Evolutionary conservation across 2,113 vertebrate species (phyloP), one percentile per base, ranked within the genome.

Genomic region (Brachyhypopomus occidentalis): DNA sequence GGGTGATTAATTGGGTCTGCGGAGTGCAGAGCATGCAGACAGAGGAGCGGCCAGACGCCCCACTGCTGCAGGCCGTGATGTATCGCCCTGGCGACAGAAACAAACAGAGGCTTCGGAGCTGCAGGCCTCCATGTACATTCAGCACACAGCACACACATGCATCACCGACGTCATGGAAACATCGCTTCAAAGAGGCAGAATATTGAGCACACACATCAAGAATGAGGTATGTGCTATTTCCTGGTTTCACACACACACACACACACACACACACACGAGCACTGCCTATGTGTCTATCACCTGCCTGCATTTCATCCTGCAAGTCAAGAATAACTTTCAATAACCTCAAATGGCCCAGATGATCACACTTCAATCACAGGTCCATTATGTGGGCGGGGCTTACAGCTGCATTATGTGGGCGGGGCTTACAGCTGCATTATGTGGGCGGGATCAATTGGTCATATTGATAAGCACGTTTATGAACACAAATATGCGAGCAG

Each of bases 351-450:
- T 90, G 79, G 86, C 81, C 83, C 83, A 83, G 85, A 90, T 90
- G 87, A n/a, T n/a, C 64, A 87, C 84, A 90, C 92, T 92, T 91
- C 90, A 92, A 93, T 92, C 91, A 93, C 91, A 91, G 89, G 88
- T 85, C 86, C 90, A 93, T 93, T 89, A 93, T 52, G 45, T 8
- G 45, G 45, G 12, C 2, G 9, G 45, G 45, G 41, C 9, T 45
- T 8, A 45, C 41, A 45, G 9, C 6, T 11, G 6, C 41, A 11
- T 45, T 92, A 87, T 6, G 45, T 2, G 45, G 70, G 85, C 72
- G 20, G 67, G 48, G 64, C 88, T 88, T 84, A 73, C 71, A 0
- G 63, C 72, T 92, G 85, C 90, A 93, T 93, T 92, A 87, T 12
- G 45, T 8, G 45, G 66, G 84, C 73, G 22, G 67, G 48, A 58